Conservation (phyloP, 2,113 vertebrate genomes). For the Hystrix brachyura region DNA sequence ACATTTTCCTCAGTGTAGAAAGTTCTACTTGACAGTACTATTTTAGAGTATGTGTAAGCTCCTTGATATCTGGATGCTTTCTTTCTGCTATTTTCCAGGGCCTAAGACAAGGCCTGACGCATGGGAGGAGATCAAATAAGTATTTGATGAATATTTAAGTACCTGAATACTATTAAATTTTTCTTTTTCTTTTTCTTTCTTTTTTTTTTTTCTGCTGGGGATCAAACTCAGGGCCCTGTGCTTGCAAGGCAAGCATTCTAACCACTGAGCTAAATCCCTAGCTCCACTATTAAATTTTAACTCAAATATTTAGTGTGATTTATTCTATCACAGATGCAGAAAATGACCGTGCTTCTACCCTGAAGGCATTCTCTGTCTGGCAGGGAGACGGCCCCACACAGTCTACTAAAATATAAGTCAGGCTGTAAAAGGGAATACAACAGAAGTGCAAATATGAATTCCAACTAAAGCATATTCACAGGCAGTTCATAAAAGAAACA, state of each 20-base stretch:
- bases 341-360: not conserved
- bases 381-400: not conserved
- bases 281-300: not conserved
- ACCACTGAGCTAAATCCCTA: too few relatives aligned
- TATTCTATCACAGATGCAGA: not conserved
- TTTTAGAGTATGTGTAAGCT: not conserved
- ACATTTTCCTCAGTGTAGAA: not conserved
- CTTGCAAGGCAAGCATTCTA: too few relatives aligned
- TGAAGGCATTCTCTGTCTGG: not conserved
- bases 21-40: not conserved
- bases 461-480: not conserved
- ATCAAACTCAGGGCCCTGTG: too few relatives aligned
- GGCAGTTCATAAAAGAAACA: not conserved
- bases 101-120: not conserved
- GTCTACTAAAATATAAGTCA: not conserved
- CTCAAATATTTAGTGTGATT: not conserved
- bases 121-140: not conserved
- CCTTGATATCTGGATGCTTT: not conserved
- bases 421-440: not conserved
- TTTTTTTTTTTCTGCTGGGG: too few relatives aligned
- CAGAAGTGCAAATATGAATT: not conserved
- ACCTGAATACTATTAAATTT: not conserved
- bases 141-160: not conserved
- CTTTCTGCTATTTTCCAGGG: not conserved
- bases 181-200: too few relatives aligned